Base-by-base conservation (phyloP, 2,113 vertebrate species). In the Dolichotis patagonum region DNA sequence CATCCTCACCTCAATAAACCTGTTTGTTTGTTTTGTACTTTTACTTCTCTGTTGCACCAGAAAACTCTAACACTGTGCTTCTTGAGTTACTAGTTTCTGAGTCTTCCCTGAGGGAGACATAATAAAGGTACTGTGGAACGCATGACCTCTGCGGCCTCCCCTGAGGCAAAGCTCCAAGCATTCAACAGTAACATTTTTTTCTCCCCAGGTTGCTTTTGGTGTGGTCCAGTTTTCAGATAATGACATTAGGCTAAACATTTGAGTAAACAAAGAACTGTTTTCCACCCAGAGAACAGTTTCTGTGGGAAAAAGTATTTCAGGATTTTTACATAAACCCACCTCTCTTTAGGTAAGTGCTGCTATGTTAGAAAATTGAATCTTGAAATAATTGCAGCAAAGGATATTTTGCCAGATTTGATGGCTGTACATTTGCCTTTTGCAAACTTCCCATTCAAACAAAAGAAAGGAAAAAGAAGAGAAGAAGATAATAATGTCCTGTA, bases 131-230 rank as follows among this genome's bases (percentile, higher is more conserved):
- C 1, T 54, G 35, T 1, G 41, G 7, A 60, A 46, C 41, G 13
- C 43, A 65, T 78, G 13, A 63, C 24, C 85, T 85, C 69, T 82
- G 16, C 54, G 46, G 6, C 60, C 41, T 89, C 88, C 62, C 69
- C 20, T 77, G 73, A 96, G n/a, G n/a, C 56, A 63, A 80, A 90
- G 11, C 35, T 54, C 88, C 88, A 92, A 88, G n/a, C 5, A 88
- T 58, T 26, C 26, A 13, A 4, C 20, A 20, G 5, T 38, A 83
- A 81, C 32, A 17, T 32, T 7, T 32, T 93, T 82, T 88, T 22
- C 52, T 73, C 4, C 5, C 19, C 3, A 2, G 13, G 22, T 62
- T 96, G 54, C 58, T 24, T 24, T 14, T 67, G 0, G 0, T 88
- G 1, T 38, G 1, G 2, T 65, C 2, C 14, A 41, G 41, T 85